Base-by-base conservation (phyloP, 2,113 vertebrate genomes). In the Podarcis cretensis region DNA sequence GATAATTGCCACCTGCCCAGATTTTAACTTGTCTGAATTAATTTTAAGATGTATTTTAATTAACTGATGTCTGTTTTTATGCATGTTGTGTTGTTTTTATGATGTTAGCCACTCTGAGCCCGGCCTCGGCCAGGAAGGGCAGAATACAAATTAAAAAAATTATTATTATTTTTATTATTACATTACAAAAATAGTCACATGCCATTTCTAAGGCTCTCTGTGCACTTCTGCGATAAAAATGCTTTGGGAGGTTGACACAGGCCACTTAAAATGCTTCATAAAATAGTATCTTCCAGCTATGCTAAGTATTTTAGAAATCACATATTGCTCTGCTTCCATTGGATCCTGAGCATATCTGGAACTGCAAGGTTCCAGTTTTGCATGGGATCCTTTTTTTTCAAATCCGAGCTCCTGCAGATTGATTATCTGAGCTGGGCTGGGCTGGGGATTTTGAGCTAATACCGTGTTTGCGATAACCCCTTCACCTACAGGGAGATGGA, bases 311-410 rank as follows among this genome's bases (percentile, higher is more conserved):
- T 37, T 16, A 74, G 6, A 80, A 75, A 90, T 82, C 20, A 18
- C 54, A 2, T 74, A 43, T 86, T 92, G 69, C 90, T 93, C 92
- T 90, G 88, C 54, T 40, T 94, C 21, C 35, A 82, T 21, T 89
- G 69, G 93, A 91, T 89, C 8, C 87, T 78, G 48, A 88, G 35
- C 92, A 86, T 92, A 92, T 93, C 81, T 91, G 90, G 90, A 90
- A 81, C 92, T 92, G 84, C 68, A 89, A 92, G 86, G 87, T 92
- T 94, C 85, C 83, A 91, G 73, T 95, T 95, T 96, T 91, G 66
- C 79, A 32, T 79, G 77, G 91, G 89, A 59, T 95, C 87, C 86
- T 92, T 81, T 95, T 96, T 96, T 43, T 7, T 12, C 95, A 95
- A 94, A 91, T 93, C 90, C 89, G 88, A 87, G 73, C 69, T 13